Conservation (phyloP, 2,888 invertebrate genomes). For the Machimus atricapillus region DNA sequence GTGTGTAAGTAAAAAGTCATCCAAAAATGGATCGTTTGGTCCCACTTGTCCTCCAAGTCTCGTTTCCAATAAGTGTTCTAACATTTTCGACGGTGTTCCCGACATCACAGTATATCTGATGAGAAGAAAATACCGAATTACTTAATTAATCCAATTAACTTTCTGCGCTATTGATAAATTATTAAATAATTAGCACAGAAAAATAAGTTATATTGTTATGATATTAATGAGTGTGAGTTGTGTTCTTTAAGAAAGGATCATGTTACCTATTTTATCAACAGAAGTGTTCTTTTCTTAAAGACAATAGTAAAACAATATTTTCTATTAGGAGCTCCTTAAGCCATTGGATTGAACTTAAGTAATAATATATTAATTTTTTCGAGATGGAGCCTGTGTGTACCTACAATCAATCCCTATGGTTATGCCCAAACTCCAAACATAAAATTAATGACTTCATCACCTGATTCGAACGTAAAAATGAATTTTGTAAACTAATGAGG, state of each 20-base stretch:
- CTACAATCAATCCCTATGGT: no score
- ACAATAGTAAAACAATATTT: not conserved
- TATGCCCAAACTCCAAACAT: no score
- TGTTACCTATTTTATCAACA: not conserved
- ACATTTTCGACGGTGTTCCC: slow-evolving; percentile 84
- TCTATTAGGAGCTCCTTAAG: not conserved
- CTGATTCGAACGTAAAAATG: no score
- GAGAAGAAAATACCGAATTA: slow-evolving; percentile 42
- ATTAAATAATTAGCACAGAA: not conserved
- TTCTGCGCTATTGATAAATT: not conserved
- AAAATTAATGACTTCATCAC: no score
- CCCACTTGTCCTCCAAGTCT: slow-evolving; percentile 71
- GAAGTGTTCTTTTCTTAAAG: not conserved
- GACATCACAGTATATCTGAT: slow-evolving; percentile 86
- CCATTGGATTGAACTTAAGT: no score
- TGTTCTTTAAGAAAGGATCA: not conserved
- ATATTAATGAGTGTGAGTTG: not conserved
- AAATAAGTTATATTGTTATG: not conserved
- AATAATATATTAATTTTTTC: no score
- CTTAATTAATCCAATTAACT: not conserved
- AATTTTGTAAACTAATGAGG: no score
- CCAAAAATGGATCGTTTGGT: slow-evolving; percentile 76
- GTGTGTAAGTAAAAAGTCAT: slow-evolving; percentile 83
- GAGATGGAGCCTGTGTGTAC: no score
- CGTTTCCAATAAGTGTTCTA: slow-evolving; percentile 84